A percentile compares a stretch with the other conserved stretches of the same genome.
phyloP scores from a whole-genome alignment of 2,797 vertebrate genomes.

The Pteronotus mesoamericanus region DNA sequence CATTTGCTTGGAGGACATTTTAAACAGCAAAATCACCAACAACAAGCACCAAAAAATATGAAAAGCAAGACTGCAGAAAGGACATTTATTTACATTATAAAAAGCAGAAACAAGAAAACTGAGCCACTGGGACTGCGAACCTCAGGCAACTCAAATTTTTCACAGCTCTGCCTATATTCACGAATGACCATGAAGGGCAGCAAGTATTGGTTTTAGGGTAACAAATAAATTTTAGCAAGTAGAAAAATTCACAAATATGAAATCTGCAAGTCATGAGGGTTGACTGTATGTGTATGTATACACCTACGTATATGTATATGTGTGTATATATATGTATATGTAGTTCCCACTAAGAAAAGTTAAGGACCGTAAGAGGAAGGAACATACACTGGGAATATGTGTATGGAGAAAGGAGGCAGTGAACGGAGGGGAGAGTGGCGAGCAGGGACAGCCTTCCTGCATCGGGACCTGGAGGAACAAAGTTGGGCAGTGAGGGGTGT shows the following conservation, averaged over 20 bases:
- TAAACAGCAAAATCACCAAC: background rate
- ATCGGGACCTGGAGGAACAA: fast-evolving
- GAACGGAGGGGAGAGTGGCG: background rate
- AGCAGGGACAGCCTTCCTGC: background rate
- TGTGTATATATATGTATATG: too few species aligned
- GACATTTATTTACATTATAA: background rate
- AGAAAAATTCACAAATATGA: background rate
- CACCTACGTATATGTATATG: background rate
- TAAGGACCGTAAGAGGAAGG: background rate
- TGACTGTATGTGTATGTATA: background rate
- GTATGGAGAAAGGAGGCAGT: background rate
- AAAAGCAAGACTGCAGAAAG: background rate
- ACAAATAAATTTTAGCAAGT: background rate
- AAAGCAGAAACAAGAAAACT: background rate
- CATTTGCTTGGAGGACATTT: background rate
- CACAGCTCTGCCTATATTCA: background rate
- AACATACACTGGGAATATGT: background rate
- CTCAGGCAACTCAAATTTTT: background rate
- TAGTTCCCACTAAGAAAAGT: background rate
- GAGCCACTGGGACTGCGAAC: background rate
- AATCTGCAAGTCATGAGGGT: background rate
- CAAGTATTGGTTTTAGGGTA: background rate
- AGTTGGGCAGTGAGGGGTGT: fast-evolving
- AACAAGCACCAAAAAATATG: background rate
- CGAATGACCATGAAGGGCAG: background rate